Percentiles rank a stretch among this genome's conserved stretches.
These are phyloP conservation scores for Ectemnius continuus DNA, from an alignment of 2,888 invertebrate species.

Conservation along the genomic window DNA sequence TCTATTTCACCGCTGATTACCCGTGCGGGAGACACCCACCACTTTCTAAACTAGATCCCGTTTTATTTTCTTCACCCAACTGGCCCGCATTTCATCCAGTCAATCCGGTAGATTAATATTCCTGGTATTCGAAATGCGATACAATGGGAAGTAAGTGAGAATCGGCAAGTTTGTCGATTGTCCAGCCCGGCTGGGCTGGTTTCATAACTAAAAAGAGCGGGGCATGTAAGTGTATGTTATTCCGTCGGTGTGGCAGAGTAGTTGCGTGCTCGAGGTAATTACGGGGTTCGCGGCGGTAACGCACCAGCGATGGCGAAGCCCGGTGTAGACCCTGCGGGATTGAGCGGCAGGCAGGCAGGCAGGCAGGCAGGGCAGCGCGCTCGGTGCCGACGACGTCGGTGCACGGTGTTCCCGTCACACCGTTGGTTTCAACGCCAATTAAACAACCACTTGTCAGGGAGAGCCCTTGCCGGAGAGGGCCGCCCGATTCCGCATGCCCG, in stretches of 20 bases:
- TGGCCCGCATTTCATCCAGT: background rate
- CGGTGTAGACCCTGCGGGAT: slow-evolving; percentile 61
- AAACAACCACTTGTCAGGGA: slow-evolving; percentile 78
- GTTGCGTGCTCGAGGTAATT: slow-evolving; percentile 77
- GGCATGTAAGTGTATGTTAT: too few species aligned
- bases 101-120: background rate
- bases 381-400: slow-evolving; percentile 70
- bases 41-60: slow-evolving; percentile 26
- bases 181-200: too few species aligned
- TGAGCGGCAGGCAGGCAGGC: slow-evolving; percentile 49
- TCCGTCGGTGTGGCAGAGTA: slow-evolving; percentile 22
- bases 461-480: slow-evolving; percentile 49
- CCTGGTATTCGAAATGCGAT: background rate
- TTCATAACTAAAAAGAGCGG: too few species aligned
- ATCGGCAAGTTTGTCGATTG: too few species aligned
- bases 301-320: slow-evolving; percentile 73
- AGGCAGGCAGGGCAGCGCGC: background rate
- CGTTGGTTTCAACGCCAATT: slow-evolving; percentile 78
- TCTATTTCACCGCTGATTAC: slow-evolving; percentile 5
- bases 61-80: background rate
- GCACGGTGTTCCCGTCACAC: slow-evolving; percentile 77
- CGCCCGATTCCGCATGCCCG: slow-evolving; percentile 49
- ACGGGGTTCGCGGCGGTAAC: slow-evolving; percentile 73
- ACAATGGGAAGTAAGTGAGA: too few species aligned
- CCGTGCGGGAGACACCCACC: slow-evolving; percentile 17